phyloP scores from a whole-genome alignment of 2,888 invertebrate genomes.

The Perdita meconis region DNA sequence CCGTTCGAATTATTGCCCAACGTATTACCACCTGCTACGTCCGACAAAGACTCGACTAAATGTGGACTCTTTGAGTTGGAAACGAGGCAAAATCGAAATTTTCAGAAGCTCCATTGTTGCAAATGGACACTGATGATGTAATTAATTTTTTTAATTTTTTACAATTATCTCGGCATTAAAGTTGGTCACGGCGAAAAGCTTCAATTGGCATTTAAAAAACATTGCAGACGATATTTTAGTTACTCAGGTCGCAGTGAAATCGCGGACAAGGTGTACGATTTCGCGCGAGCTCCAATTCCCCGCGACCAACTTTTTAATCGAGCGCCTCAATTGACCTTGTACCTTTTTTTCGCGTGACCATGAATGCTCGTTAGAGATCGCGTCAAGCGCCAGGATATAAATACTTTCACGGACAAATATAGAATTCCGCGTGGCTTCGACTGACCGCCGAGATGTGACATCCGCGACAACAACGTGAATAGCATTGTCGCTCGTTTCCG shows the following conservation, averaged over 20 bases:
- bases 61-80: neutral
- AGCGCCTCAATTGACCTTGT: slow-evolving; percentile 13
- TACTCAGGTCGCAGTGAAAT: too few relatives aligned
- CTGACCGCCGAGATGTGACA: slow-evolving; percentile 64
- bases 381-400: slow-evolving; percentile 45
- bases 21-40: slow-evolving; percentile 62
- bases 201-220: too few relatives aligned
- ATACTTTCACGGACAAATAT: slow-evolving; percentile 60
- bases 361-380: slow-evolving; percentile 38
- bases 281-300: neutral
- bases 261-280: neutral
- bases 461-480: slow-evolving; percentile 62
- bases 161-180: too few relatives aligned
- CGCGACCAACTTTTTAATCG: neutral
- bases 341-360: slow-evolving; percentile 8
- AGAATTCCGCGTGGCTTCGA: slow-evolving; percentile 47
- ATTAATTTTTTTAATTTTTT: too few relatives aligned
- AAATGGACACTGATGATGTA: too few relatives aligned
- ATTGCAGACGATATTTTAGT: too few relatives aligned
- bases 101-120: too few relatives aligned
- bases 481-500: slow-evolving; percentile 49
- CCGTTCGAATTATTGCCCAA: slow-evolving; percentile 61
- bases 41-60: slow-evolving; percentile 18
- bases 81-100: too few relatives aligned
- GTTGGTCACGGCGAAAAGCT: too few relatives aligned